phyloP scores from a whole-genome alignment of 2,113 vertebrate species.

The Periophthalmodon schlosseri region DNA sequence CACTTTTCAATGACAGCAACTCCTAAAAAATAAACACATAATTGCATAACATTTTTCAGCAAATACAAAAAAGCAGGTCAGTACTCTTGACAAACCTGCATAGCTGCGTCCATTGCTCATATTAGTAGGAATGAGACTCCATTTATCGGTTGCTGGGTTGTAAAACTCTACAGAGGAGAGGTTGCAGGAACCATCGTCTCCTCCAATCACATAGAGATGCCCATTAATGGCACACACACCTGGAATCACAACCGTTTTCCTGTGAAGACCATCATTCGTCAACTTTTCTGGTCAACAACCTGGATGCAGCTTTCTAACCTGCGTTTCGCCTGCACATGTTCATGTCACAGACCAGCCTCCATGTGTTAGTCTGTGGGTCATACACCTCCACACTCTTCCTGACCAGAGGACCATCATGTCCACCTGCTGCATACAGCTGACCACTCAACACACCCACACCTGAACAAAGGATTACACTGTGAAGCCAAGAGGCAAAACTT shows the following conservation, averaged over 20 bases:
- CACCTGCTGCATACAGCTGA: conserved; percentile 90
- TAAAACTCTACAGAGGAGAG: conserved; percentile 95
- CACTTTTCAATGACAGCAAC: conserved; percentile 95
- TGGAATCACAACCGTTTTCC: conserved; percentile 40
- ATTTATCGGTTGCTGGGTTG: conserved; percentile 90
- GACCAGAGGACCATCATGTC: conserved; percentile 93
- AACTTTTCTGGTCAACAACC: not conserved
- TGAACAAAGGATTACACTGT: conserved; percentile 49
- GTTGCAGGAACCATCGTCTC: conserved; percentile 95
- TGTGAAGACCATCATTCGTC: not conserved
- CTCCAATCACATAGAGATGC: conserved; percentile 93
- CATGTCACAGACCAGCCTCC: conserved; percentile 96
- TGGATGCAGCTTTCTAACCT: conserved; percentile 73
- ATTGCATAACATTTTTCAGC: not conserved
- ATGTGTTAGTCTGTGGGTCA: conserved; percentile 86
- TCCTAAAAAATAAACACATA: conserved; percentile 70
- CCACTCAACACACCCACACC: conserved; percentile 91
- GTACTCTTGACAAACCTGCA: conserved; percentile 77
- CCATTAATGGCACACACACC: conserved; percentile 94
- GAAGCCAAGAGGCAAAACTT: too few relatives aligned
- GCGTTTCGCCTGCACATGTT: conserved; percentile 97
- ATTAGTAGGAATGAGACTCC: conserved; percentile 92
- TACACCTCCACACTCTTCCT: conserved; percentile 97
- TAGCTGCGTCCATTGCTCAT: conserved; percentile 98
- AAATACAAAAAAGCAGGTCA: not conserved